phyloP scores from a whole-genome alignment of 2,113 vertebrate species.

The Apodemus speciosus region DNA sequence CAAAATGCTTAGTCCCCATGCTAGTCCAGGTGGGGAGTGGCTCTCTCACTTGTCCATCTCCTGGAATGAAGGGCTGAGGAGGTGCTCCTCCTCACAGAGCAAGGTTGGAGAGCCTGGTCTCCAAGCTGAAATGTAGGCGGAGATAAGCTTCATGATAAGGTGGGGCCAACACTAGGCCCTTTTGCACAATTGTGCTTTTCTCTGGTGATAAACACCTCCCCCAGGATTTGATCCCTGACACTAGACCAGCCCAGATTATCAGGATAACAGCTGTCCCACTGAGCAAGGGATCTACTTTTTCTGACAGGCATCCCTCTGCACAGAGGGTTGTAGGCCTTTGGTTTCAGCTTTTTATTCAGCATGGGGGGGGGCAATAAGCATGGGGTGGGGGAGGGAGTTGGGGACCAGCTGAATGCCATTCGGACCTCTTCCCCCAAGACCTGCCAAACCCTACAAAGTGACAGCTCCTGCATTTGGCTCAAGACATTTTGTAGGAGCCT shows the following conservation, averaged over 20 bases:
- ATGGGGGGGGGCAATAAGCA: neutral
- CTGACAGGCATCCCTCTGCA: neutral
- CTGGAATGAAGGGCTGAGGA: neutral
- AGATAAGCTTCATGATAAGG: neutral
- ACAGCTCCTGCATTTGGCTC: neutral
- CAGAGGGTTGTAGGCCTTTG: neutral
- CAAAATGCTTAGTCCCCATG: neutral
- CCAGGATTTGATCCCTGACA: neutral
- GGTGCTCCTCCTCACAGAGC: neutral
- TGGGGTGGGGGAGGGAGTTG: neutral
- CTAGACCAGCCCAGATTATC: neutral
- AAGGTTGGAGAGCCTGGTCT: neutral
- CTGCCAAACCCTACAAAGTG: neutral
- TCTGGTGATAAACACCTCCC: neutral
- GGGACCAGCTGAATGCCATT: neutral
- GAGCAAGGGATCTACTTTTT: slow-evolving; percentile 12
- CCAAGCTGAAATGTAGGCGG: neutral
- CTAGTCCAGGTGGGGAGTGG: neutral
- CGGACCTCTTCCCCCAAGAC: neutral
- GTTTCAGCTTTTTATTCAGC: neutral
- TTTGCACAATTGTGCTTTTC: neutral
- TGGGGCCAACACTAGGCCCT: neutral
- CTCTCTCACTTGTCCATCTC: neutral
- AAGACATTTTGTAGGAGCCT: neutral
- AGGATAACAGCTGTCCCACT: neutral